A percentile compares a stretch with the other conserved stretches of the same genome.
Conservation (phyloP, 2,113 vertebrate species). For the Ciconia stormi region DNA sequence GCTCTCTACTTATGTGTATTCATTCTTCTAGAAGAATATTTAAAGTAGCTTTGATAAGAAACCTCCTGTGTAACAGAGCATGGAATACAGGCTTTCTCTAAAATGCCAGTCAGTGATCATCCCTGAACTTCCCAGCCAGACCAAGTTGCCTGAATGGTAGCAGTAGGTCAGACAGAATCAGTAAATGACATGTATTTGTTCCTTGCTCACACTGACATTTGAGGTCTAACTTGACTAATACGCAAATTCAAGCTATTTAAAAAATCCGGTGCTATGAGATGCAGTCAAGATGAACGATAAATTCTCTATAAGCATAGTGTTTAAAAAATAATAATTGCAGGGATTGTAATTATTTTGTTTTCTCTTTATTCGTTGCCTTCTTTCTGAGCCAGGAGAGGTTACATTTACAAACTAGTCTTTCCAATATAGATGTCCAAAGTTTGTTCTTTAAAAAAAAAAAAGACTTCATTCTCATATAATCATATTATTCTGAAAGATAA, state of each 20-base stretch:
- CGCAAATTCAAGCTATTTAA: neutral
- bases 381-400: neutral
- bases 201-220: neutral
- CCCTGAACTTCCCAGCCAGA: neutral
- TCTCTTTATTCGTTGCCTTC: rapidly evolving
- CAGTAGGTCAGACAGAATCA: neutral
- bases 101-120: neutral
- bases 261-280: neutral
- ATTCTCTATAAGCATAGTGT: neutral
- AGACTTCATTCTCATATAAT: neutral
- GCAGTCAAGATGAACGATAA: neutral
- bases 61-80: neutral
- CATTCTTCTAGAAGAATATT: neutral
- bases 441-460: neutral
- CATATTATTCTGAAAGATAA: neutral
- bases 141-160: neutral
- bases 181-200: neutral
- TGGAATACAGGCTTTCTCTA: neutral
- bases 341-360: neutral
- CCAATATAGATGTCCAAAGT: neutral
- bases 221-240: neutral
- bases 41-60: neutral
- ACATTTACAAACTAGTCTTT: neutral
- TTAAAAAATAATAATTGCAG: neutral
- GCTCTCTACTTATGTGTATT: neutral